A percentile compares a stretch with the other conserved stretches of the same genome.
Evolutionary conservation across 1,140 invertebrate genomes (phyloP).

Genomic region (Pseudobourletiella spinata): DNA sequence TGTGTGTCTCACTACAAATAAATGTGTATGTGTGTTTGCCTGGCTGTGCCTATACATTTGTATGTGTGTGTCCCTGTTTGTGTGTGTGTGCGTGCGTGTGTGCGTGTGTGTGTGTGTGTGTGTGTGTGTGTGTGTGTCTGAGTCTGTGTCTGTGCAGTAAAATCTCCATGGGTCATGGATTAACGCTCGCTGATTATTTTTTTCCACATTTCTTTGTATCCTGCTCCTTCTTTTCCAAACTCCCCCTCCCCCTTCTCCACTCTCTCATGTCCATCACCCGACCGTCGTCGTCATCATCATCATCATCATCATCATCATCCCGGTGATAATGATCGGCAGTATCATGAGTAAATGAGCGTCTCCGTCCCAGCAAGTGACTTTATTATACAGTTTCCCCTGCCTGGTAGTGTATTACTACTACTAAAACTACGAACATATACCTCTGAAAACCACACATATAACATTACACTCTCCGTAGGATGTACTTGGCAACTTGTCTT

Average conservation of each 20-base stretch:
- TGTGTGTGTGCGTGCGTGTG: neutral
- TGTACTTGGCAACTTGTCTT: too few species aligned
- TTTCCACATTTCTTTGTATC: neutral
- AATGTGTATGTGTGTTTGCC: too few species aligned
- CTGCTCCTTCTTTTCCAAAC: neutral
- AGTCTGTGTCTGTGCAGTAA: neutral
- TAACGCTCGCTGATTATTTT: neutral
- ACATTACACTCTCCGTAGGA: too few species aligned
- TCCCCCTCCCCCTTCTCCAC: neutral
- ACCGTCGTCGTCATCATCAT: neutral
- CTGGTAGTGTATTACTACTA: too few species aligned
- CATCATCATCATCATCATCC: neutral
- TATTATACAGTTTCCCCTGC: too few species aligned
- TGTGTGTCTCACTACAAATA: too few species aligned
- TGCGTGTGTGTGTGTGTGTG: neutral
- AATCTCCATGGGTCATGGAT: conserved; percentile 2
- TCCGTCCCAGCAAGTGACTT: too few species aligned
- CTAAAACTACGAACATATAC: too few species aligned
- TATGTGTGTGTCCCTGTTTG: too few species aligned
- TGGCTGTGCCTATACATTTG: too few species aligned
- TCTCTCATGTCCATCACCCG: neutral
- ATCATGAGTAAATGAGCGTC: neutral
- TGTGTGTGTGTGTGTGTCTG: neutral
- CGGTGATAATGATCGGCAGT: neutral
- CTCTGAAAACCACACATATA: too few species aligned